Base-by-base conservation (phyloP, 1,140 invertebrate genomes). In the Atopsyche davidsoni region DNA sequence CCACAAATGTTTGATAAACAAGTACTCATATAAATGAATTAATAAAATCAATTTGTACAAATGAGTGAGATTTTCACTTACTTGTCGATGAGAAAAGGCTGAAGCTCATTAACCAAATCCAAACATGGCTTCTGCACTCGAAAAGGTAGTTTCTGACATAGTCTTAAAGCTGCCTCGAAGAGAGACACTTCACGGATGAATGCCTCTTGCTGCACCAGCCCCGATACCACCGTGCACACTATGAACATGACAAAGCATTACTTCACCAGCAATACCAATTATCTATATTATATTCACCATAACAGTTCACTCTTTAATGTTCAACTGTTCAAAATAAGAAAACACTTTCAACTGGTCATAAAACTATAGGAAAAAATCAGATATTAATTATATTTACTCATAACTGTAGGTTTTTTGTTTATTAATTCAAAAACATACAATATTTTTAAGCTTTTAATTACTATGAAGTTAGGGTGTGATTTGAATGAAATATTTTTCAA, bases 161-260 rank as follows among this genome's bases (percentile, higher is more conserved):
- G 50, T 32, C 47, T 34, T 28, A 16, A 43, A 3, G 51, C 51
- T 4, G 41, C 42, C 23, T 53, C 34, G 36, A 45, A 53, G 28
- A 57, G 49, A 17, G 41, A 50, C 3, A 53, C 23, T 23, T 51
- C 55, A 42, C 53, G 46, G 17, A 57, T 31, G 38, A 51, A 57
- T 6, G 55, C 55, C 22, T 50, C 44, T 46, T 53, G 50, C 36
- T 57, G 55, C 4, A 51, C 16, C 13, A 57, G 24, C 16, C 55
- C 55, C 14, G 51, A 51, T 4, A 57, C 42, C 2, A 57, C 40
- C 7, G 50, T 57, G 19, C 55, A 57, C 17, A 57, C 55, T 57
- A n/a, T n/a, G 18, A 43, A 55, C 44, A 2, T 6, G 43, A 23
- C n/a, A 28, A 7, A 28, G n/a, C n/a, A 28, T 28, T n/a, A 28